phyloP scores from a whole-genome alignment of 2,113 vertebrate species.

The Lycaon pictus region DNA sequence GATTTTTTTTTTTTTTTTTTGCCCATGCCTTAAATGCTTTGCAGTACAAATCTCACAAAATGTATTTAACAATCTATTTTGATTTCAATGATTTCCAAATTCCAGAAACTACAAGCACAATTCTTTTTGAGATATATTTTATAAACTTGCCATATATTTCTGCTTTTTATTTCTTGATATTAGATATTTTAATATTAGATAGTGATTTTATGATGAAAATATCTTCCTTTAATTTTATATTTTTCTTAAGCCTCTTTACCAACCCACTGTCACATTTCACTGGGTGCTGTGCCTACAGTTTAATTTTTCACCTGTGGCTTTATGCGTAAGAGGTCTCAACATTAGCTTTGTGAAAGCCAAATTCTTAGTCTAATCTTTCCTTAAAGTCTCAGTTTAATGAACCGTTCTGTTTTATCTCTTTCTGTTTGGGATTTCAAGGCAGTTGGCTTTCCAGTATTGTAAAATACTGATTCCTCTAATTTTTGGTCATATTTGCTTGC shows the following conservation, averaged over 20 bases:
- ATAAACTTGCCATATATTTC: background rate
- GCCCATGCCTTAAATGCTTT: background rate
- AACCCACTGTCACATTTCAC: background rate
- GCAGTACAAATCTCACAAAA: background rate
- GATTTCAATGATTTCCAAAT: slow-evolving; percentile 6
- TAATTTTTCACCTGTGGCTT: background rate
- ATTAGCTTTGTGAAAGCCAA: background rate
- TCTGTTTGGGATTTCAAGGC: background rate
- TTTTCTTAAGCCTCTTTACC: background rate
- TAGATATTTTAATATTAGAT: background rate
- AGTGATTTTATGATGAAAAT: background rate
- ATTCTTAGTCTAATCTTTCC: background rate
- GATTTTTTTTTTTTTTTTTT: background rate
- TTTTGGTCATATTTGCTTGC: background rate
- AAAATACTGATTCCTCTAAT: background rate
- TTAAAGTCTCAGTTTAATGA: background rate
- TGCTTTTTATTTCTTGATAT: background rate
- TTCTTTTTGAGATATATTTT: slow-evolving; percentile 5
- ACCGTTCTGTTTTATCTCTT: background rate
- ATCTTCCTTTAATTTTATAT: background rate
- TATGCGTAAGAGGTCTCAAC: background rate
- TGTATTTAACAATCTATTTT: background rate
- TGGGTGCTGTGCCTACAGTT: background rate
- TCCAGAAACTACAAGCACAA: background rate
- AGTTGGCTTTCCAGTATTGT: background rate